Evolutionary conservation across 2,113 vertebrate genomes (phyloP).

Genomic region (Pteronura brasiliensis): DNA sequence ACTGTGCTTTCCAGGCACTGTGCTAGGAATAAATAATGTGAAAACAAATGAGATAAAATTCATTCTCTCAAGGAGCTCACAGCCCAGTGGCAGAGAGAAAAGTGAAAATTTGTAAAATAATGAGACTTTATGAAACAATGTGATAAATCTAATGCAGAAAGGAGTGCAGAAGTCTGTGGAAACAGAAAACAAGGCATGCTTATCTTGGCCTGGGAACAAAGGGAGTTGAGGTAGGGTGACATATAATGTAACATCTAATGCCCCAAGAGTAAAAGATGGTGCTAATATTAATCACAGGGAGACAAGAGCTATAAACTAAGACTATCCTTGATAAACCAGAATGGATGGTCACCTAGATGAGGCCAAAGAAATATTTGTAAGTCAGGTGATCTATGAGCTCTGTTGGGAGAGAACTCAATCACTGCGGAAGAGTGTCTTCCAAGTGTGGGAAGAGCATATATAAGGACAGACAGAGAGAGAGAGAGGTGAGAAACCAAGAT

Average conservation of each 20-base stretch:
- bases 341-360: background rate
- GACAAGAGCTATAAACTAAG: background rate
- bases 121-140: background rate
- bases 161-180: background rate
- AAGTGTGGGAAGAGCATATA: background rate
- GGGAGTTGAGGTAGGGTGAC: background rate
- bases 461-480: background rate
- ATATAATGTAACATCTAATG: background rate
- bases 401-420: background rate
- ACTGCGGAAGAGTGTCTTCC: background rate
- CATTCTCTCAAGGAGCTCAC: background rate
- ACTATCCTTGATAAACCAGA: background rate
- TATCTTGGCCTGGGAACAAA: background rate
- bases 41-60: background rate
- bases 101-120: background rate
- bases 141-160: background rate
- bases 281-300: background rate
- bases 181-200: background rate
- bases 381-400: background rate
- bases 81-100: background rate
- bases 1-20: background rate
- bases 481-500: background rate
- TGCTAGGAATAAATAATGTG: background rate
- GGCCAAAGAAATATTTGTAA: background rate
- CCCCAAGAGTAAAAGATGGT: background rate